Evolutionary conservation across 2,797 vertebrate genomes (phyloP).

Genomic region (Crenichthys baileyi): DNA sequence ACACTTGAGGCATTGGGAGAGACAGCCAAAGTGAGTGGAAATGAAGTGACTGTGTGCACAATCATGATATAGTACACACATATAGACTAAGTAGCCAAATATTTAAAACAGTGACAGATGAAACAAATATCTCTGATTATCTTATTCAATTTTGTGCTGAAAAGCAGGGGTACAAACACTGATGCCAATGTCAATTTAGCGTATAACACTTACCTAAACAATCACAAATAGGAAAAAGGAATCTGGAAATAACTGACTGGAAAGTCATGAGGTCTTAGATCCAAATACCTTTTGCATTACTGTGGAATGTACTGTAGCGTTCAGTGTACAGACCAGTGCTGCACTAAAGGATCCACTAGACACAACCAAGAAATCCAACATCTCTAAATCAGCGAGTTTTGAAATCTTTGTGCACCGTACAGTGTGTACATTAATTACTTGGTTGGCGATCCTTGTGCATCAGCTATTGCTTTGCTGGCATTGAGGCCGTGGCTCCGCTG

Average conservation of each 20-base stretch:
- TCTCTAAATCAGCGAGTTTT: neutral
- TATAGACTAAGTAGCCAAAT: neutral
- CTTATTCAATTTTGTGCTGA: neutral
- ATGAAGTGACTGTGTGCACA: slow-evolving; percentile 38
- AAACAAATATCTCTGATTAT: neutral
- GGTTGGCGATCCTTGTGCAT: neutral
- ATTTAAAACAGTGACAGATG: slow-evolving; percentile 1
- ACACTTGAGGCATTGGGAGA: slow-evolving; percentile 58
- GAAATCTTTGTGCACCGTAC: neutral
- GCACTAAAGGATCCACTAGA: neutral
- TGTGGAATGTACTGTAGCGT: neutral
- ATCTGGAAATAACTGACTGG: neutral
- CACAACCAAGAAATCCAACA: neutral
- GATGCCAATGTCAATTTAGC: neutral
- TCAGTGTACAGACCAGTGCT: neutral
- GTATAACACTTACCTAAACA: neutral
- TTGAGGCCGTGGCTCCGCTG: neutral
- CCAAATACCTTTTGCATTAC: neutral
- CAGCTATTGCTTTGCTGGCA: neutral
- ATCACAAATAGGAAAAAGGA: no score
- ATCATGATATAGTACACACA: slow-evolving; percentile 16
- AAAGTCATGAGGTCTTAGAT: neutral
- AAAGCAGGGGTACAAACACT: neutral
- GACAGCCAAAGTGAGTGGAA: slow-evolving; percentile 43
- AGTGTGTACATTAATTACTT: neutral